Percentiles rank a stretch among this genome's conserved stretches.
Conservation (phyloP, 2,113 vertebrate species). For the Bolborhynchus lineola region DNA sequence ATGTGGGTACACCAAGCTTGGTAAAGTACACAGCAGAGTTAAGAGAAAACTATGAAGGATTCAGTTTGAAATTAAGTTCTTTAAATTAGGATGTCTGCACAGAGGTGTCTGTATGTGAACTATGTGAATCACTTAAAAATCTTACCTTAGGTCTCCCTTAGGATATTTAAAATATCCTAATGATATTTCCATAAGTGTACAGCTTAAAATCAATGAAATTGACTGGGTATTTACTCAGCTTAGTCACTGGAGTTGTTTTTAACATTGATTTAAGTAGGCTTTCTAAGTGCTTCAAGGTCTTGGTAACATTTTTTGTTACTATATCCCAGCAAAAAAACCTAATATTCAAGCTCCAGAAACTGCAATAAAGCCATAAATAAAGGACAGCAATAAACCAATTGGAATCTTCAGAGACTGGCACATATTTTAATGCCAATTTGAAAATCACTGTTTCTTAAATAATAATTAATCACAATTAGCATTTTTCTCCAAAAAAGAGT, state of each 20-base stretch:
- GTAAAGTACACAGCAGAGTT: neutral
- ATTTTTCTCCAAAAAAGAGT: neutral
- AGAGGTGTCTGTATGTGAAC: neutral
- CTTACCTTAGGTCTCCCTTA: neutral
- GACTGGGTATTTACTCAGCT: neutral
- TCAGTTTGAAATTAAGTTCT: neutral
- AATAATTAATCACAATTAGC: neutral
- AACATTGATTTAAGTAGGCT: neutral
- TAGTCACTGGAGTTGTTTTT: neutral
- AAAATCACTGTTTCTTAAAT: neutral
- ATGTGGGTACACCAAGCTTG: neutral
- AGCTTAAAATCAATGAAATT: neutral
- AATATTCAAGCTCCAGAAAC: neutral
- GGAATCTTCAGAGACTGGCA: neutral
- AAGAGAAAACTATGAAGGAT: neutral
- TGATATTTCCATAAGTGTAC: neutral
- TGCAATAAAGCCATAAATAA: neutral
- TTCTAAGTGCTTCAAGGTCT: neutral
- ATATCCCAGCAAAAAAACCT: neutral
- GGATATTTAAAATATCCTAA: neutral
- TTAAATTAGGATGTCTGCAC: neutral
- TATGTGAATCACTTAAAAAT: neutral
- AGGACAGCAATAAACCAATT: neutral
- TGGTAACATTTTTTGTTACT: neutral
- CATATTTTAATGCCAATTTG: neutral